Evolutionary conservation across 35 echinoderm and acorn worm species (phyloP).

Genomic region (Ptychodera flava): DNA sequence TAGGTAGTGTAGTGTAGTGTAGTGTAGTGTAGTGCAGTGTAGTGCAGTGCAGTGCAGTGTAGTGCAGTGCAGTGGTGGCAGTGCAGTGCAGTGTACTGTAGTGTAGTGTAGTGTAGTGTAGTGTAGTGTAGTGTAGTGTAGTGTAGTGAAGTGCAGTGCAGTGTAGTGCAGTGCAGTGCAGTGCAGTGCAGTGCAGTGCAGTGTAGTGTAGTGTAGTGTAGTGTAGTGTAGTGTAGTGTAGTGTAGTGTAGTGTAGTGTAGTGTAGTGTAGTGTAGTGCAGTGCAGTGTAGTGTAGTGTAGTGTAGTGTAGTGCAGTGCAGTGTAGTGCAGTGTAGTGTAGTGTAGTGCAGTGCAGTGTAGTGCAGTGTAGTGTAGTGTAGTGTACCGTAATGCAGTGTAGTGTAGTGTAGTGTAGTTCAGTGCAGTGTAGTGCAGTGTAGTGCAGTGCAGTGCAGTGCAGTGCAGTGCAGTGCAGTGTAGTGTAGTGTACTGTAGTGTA

Average conservation of each 20-base stretch:
- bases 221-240: conserved; percentile 26
- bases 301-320: conserved; percentile 14
- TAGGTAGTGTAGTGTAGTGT: conserved; percentile 16
- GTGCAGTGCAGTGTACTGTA: conserved; percentile 7
- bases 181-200: conserved; percentile 6
- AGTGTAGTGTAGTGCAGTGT: conserved; percentile 13
- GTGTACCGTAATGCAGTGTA: conserved; percentile 6
- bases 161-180: conserved; percentile 7
- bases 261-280: conserved; percentile 33
- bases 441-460: conserved; percentile 3
- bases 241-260: conserved; percentile 13
- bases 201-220: conserved; percentile 22
- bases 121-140: conserved; percentile 13
- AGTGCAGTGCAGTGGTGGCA: conserved; percentile 3
- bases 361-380: conserved; percentile 16
- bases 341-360: conserved; percentile 22
- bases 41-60: background rate
- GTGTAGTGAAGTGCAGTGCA: conserved; percentile 15
- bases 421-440: conserved; percentile 22
- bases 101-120: conserved; percentile 13
- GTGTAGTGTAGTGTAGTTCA: conserved; percentile 10
- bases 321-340: conserved; percentile 3
- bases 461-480: conserved; percentile 13
- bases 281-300: conserved; percentile 28
- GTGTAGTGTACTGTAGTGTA: conserved; percentile 21